A percentile compares a stretch with the other conserved stretches of the same genome.
These are phyloP conservation scores for Zaprionus bogoriensis DNA, from an alignment of 2,888 invertebrate genomes.

Conservation along the genomic window DNA sequence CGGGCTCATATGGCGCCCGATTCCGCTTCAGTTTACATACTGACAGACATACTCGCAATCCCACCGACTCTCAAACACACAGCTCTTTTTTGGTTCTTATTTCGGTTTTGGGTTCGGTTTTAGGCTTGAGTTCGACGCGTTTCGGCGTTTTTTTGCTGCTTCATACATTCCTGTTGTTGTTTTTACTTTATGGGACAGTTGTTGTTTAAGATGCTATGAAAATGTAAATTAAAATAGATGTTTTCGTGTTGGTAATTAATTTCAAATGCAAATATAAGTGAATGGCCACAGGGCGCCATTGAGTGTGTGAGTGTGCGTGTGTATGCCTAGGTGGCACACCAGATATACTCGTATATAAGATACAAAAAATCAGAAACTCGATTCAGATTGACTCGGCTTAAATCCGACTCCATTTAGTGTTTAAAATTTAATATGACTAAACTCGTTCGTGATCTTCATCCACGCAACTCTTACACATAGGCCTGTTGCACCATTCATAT, in stretches of 20 bases:
- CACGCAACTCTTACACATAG: too few relatives aligned
- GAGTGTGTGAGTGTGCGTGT: too few relatives aligned
- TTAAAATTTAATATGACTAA: too few relatives aligned
- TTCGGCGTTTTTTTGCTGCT: neutral
- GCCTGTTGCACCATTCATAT: too few relatives aligned
- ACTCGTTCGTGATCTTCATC: too few relatives aligned
- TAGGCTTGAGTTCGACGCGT: neutral
- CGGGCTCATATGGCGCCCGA: slow-evolving; percentile 31
- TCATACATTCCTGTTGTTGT: neutral
- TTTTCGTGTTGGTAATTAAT: slow-evolving; percentile 52
- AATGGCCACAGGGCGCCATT: neutral
- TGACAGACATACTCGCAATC: neutral
- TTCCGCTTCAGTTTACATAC: slow-evolving; percentile 42
- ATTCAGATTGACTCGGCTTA: too few relatives aligned
- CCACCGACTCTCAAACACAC: neutral
- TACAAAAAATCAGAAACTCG: too few relatives aligned
- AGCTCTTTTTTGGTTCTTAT: slow-evolving; percentile 7
- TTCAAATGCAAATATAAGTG: slow-evolving; percentile 21
- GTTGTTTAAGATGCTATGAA: slow-evolving; percentile 48
- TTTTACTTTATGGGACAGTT: slow-evolving; percentile 6
- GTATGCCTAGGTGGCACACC: too few relatives aligned
- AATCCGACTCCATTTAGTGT: too few relatives aligned
- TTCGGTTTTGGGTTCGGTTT: neutral
- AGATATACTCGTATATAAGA: neutral
- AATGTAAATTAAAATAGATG: slow-evolving; percentile 62